Conservation (phyloP, 1,140 invertebrate genomes). For the Doryteuthis pealeii region DNA sequence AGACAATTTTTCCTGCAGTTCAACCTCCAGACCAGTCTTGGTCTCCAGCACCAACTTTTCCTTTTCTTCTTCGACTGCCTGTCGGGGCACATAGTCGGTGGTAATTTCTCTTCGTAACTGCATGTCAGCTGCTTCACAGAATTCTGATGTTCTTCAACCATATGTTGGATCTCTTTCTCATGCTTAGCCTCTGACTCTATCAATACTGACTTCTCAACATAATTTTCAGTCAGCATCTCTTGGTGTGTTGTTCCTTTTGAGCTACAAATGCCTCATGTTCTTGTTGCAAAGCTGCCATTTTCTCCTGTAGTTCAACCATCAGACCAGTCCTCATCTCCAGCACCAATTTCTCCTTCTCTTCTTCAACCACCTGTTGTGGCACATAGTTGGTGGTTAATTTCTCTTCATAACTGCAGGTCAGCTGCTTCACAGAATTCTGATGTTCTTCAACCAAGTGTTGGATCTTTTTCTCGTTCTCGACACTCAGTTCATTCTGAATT, state of each 20-base stretch:
- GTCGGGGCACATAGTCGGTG: not conserved
- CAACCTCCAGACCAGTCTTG: no score
- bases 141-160: not conserved
- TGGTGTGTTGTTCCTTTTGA: no score
- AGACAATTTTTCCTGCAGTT: no score
- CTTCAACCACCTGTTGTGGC: not conserved
- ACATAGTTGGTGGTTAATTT: not conserved
- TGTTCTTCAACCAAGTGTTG: not conserved
- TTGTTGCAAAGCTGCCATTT: no score
- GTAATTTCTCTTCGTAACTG: constrained; percentile 3
- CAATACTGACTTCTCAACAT: not conserved
- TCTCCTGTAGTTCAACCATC: no score
- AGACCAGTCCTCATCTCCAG: no score
- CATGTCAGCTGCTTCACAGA: not conserved
- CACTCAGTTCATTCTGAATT: not conserved
- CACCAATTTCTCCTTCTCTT: not conserved
- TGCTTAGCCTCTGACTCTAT: not conserved
- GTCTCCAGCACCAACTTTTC: not conserved
- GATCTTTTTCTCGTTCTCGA: not conserved
- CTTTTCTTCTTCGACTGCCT: not conserved
- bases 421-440: not conserved
- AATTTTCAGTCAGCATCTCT: not conserved
- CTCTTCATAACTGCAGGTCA: not conserved
- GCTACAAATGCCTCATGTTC: no score
- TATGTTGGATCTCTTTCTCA: not conserved